Evolutionary conservation across 2,888 invertebrate species (phyloP).

Genomic region (Cataglyphis albicans): DNA sequence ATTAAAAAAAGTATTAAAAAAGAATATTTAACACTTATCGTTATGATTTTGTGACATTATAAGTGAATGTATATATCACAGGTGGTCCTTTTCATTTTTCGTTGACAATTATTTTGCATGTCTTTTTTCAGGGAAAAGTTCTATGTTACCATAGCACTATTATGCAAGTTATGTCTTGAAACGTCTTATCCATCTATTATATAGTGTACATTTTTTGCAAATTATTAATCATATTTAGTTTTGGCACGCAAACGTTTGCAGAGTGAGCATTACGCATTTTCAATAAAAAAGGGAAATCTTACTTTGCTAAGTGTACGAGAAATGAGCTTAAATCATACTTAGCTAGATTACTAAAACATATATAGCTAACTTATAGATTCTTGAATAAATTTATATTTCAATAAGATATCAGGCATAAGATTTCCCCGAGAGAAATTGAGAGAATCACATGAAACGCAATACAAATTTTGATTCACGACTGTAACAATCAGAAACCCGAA

Average conservation of each 20-base stretch:
- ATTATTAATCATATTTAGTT: conserved; percentile 12
- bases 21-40: conserved; percentile 5
- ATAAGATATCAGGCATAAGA: background rate
- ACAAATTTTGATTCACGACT: background rate
- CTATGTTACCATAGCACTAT: background rate
- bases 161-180: conserved; percentile 5
- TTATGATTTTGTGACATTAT: conserved; percentile 19
- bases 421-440: background rate
- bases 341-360: background rate
- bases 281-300: background rate
- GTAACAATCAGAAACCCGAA: conserved; percentile 21
- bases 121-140: conserved; percentile 1
- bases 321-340: background rate
- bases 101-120: background rate
- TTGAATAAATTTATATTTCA: background rate
- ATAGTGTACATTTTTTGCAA: background rate
- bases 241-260: background rate
- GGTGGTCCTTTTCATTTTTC: conserved; percentile 56
- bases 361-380: background rate
- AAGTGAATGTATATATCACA: conserved; percentile 65
- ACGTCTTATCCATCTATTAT: background rate
- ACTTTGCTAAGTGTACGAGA: conserved; percentile 8
- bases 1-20: background rate
- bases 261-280: conserved; percentile 5
- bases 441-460: background rate